Base-by-base conservation (phyloP, 2,113 vertebrate species). In the Tupaia chinensis region DNA sequence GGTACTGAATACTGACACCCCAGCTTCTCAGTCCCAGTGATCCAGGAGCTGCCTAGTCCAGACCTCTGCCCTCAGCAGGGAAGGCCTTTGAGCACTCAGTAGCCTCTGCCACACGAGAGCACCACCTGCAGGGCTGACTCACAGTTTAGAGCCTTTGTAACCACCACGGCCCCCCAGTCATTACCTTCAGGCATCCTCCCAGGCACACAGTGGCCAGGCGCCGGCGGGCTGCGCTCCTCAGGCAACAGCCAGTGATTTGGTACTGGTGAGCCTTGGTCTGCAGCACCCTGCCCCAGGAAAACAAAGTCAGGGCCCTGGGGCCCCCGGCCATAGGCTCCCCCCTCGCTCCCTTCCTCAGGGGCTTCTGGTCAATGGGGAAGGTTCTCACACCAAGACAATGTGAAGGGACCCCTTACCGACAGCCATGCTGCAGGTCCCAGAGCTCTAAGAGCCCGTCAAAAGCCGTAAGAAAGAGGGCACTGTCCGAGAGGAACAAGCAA, bases 191-290 rank as follows among this genome's bases (percentile, higher is more conserved):
- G 68, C 74, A 97, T 54, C 98, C 98, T 86, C 99, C 99, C 72
- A 99, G 94, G 70, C 99, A 99, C 32, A 99, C 99, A 0, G 99
- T 99, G 16, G 98, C 99, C 4, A 99, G 94, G 82, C 99, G 97
- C 69, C 98, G 98, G 89, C 27, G 96, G 98, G 99, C 99, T 22
- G 98, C 90, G 77, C n/a, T n/a, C n/a, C 98, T 99, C 97, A 98
- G 87, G 70, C 98, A 98, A 92, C 99, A 99, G 89, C 97, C 98
- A 12, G 99, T 99, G 85, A 99, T 98, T 16, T 89, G 97, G 60
- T 98, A 97, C 11, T 96, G 96, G 97, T 99, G 99, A 53, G 98
- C 99, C 15, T 98, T 96, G 61, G 98, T 98, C 20, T 98, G 97
- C 27, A 98, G 76, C 19, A 98, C 98, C 95, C 99, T 99, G 23